phyloP scores from a whole-genome alignment of 2,888 invertebrate genomes.

The Ischnus inquisitorius region DNA sequence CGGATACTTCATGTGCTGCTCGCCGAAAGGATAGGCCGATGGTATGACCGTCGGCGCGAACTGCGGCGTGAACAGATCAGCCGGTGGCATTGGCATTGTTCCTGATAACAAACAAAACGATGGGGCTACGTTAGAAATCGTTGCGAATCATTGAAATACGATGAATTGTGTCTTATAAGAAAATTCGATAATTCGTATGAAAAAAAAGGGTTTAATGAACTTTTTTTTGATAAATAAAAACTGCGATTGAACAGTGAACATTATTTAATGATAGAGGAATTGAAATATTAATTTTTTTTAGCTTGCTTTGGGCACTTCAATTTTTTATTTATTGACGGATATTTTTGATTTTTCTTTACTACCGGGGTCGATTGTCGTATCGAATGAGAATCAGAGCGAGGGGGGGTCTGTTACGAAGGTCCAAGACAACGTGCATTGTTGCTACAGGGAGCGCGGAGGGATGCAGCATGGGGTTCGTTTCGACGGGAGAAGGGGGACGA shows the following conservation, averaged over 20 bases:
- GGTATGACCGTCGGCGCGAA: constrained; percentile 80
- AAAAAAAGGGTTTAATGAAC: neutral
- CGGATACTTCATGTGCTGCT: constrained; percentile 78
- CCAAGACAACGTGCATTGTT: constrained; percentile 78
- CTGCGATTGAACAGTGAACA: no score
- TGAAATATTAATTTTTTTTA: constrained; percentile 3
- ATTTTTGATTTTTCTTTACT: neutral
- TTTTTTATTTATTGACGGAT: no score
- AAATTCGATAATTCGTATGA: neutral
- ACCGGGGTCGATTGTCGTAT: constrained; percentile 4
- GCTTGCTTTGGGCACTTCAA: neutral
- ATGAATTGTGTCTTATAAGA: neutral
- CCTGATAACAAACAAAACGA: constrained; percentile 73
- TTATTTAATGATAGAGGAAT: no score
- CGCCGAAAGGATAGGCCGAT: constrained; percentile 78
- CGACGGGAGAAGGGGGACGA: constrained; percentile 61
- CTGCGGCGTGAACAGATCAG: constrained; percentile 79
- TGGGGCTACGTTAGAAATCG: neutral
- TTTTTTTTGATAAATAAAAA: no score
- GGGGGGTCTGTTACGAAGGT: constrained; percentile 57
- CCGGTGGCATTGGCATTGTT: constrained; percentile 79
- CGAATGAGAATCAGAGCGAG: constrained; percentile 34
- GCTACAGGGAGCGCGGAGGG: constrained; percentile 73
- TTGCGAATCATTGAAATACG: neutral
- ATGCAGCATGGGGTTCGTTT: constrained; percentile 53